Conservation (phyloP, 2,888 invertebrate genomes). For the Ormyrus pomaceus region DNA sequence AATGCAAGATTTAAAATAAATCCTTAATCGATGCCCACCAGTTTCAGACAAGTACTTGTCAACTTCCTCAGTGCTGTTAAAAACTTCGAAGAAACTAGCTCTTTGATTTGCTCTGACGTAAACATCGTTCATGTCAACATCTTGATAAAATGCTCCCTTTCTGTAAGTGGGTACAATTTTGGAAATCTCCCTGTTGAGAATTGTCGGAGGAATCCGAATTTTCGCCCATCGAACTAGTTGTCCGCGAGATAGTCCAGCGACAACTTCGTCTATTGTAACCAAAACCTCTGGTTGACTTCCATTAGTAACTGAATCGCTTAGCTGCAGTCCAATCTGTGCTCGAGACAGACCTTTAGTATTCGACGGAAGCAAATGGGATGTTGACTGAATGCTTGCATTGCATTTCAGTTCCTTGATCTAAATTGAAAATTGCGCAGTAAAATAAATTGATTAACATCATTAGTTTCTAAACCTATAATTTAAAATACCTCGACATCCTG, state of each 20-base stretch:
- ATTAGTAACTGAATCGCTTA: not conserved
- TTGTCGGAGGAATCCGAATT: not conserved
- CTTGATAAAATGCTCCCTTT: constrained; percentile 10
- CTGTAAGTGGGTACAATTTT: not conserved
- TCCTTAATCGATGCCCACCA: not conserved
- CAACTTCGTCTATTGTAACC: not conserved
- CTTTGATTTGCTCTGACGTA: constrained; percentile 18
- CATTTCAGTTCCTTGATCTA: constrained; percentile 21
- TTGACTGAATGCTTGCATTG: not conserved
- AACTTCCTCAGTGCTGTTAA: not conserved
- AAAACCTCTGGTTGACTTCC: not conserved
- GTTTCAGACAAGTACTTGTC: constrained; percentile 14
- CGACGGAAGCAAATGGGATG: not conserved
- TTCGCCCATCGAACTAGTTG: constrained; percentile 1
- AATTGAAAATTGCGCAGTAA: not conserved
- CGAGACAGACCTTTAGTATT: not conserved
- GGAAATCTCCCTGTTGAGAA: not conserved
- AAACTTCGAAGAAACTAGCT: not conserved
- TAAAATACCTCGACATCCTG: not conserved
- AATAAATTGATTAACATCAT: not conserved
- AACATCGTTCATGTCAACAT: not conserved
- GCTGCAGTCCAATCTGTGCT: not conserved
- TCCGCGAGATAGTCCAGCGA: not conserved
- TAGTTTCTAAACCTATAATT: not conserved
- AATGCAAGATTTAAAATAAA: too few relatives aligned